Conservation (phyloP, 2,797 vertebrate species). For the Podarcis siculus region DNA sequence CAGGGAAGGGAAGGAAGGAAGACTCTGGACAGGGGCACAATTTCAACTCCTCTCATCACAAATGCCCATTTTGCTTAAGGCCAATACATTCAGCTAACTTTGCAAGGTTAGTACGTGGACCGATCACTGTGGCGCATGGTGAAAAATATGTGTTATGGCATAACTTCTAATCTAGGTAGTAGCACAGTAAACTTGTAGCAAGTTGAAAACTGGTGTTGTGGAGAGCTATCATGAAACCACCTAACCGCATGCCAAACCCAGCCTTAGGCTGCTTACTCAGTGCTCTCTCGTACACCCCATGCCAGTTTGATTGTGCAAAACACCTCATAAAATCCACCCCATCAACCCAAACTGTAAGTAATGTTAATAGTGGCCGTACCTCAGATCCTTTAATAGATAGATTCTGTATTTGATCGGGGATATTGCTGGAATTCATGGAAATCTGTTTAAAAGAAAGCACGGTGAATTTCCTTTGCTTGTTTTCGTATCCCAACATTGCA, state of each 20-base stretch:
- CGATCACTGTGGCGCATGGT: neutral
- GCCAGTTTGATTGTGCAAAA: neutral
- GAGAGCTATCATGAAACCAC: neutral
- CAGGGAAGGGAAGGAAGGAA: no score
- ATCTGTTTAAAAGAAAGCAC: constrained; percentile 69
- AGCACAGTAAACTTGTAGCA: neutral
- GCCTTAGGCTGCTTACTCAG: neutral
- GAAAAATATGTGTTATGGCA: neutral
- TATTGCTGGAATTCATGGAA: constrained; percentile 81
- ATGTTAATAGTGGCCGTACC: constrained; percentile 66
- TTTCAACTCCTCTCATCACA: neutral
- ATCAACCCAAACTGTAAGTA: neutral
- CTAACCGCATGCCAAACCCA: neutral
- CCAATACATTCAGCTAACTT: neutral
- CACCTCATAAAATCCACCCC: neutral
- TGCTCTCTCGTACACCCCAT: neutral
- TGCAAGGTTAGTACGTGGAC: neutral
- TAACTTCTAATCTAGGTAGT: neutral
- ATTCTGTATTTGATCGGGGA: constrained; percentile 83
- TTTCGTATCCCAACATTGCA: neutral
- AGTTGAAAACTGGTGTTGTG: neutral
- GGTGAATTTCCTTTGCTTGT: neutral
- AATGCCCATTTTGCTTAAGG: neutral
- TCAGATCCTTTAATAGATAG: constrained; percentile 87
- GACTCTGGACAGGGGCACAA: neutral